phyloP scores from a whole-genome alignment of 2,113 vertebrate genomes.

The Phalacrocorax brasilianus region DNA sequence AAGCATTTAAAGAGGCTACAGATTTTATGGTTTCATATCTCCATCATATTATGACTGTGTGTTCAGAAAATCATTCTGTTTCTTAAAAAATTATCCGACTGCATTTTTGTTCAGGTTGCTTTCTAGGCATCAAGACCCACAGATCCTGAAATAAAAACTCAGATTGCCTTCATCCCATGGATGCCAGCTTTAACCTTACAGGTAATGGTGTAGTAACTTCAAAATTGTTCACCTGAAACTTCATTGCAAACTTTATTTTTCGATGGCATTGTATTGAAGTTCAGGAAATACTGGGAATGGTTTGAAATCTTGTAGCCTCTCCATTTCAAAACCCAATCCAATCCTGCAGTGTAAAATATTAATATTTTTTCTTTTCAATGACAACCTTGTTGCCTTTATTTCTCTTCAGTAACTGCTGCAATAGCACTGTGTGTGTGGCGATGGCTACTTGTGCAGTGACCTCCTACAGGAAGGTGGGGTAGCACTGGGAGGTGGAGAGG shows the following conservation, averaged over 20 bases:
- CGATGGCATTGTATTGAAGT: not conserved
- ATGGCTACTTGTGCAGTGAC: not conserved
- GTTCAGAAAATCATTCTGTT: not conserved
- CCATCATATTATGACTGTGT: not conserved
- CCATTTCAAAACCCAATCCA: not conserved
- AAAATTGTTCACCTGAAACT: not conserved
- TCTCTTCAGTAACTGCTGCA: not conserved
- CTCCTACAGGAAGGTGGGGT: not conserved
- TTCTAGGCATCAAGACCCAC: not conserved
- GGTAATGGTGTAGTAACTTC: not conserved
- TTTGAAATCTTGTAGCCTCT: not conserved
- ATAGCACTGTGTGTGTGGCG: not conserved
- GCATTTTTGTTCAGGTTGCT: not conserved
- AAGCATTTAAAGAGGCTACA: not conserved
- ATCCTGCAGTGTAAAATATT: not conserved
- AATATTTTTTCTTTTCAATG: not conserved
- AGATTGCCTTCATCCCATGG: not conserved
- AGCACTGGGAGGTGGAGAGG: not conserved
- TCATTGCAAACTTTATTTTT: not conserved
- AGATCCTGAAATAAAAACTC: not conserved
- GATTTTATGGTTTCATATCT: not conserved
- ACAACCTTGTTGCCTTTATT: not conserved
- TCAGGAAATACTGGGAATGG: not conserved
- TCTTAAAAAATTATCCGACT: not conserved
- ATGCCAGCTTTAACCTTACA: not conserved